Percentiles rank a stretch among this genome's conserved stretches.
Evolutionary conservation across 2,888 invertebrate species (phyloP).

Genomic region (Eueremaeus valkanovi): DNA sequence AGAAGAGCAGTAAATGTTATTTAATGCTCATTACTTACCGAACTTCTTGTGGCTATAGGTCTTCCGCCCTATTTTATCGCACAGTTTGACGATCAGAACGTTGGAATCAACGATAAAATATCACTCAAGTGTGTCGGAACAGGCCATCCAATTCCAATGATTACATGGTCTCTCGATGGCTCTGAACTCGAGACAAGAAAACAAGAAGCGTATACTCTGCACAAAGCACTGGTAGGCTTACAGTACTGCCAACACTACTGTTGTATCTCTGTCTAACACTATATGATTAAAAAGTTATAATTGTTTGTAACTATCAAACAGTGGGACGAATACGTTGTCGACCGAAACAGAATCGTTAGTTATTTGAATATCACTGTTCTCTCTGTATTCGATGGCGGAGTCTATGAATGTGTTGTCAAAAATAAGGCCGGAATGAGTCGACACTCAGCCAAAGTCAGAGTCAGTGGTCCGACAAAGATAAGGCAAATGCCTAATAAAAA

Average conservation of each 20-base stretch:
- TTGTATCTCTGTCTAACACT: too few species aligned
- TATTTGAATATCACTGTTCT: slow-evolving; percentile 51
- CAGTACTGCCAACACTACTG: neutral
- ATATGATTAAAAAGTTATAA: neutral
- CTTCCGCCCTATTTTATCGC: slow-evolving; percentile 50
- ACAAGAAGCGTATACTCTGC: slow-evolving; percentile 24
- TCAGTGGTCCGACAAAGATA: slow-evolving; percentile 41
- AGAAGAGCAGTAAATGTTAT: slow-evolving; percentile 1
- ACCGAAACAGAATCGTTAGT: slow-evolving; percentile 51
- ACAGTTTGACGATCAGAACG: slow-evolving; percentile 40
- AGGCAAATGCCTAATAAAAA: slow-evolving; percentile 38
- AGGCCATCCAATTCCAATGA: slow-evolving; percentile 43
- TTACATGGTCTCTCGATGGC: slow-evolving; percentile 49
- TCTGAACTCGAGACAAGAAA: slow-evolving; percentile 47
- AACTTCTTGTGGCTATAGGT: slow-evolving; percentile 46
- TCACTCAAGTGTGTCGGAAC: slow-evolving; percentile 43
- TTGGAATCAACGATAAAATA: slow-evolving; percentile 39
- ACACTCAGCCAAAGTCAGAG: slow-evolving; percentile 43
- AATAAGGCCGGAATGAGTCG: slow-evolving; percentile 41
- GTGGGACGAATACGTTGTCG: slow-evolving; percentile 49
- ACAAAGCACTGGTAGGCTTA: slow-evolving; percentile 22
- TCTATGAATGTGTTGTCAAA: slow-evolving; percentile 41
- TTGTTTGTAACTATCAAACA: slow-evolving; percentile 33
- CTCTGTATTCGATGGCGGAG: slow-evolving; percentile 47
- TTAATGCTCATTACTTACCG: slow-evolving; percentile 21